Conservation (phyloP, 64 coral and sea anemone genomes). For the Anthopleura sola region DNA sequence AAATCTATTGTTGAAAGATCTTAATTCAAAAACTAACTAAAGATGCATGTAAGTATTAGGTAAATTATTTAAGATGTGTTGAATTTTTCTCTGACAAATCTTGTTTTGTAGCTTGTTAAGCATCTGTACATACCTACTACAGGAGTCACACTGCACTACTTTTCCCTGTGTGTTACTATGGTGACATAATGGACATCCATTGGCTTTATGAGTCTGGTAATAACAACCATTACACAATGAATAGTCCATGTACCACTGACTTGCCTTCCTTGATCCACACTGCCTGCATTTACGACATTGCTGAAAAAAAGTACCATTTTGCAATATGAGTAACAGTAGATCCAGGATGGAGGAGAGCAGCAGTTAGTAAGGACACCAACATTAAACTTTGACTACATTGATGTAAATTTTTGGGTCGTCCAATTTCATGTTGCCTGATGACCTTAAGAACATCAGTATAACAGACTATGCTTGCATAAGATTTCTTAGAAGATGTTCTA, state of each 20-base stretch:
- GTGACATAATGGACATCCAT: conserved; percentile 81
- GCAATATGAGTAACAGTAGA: not conserved
- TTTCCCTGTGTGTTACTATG: conserved; percentile 46
- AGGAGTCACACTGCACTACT: conserved; percentile 90
- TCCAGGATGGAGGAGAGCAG: not conserved
- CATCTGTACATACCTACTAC: conserved; percentile 60
- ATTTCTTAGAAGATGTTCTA: too few relatives aligned
- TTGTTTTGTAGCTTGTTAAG: not conserved
- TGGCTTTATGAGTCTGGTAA: conserved; percentile 63
- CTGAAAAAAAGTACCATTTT: conserved; percentile 17
- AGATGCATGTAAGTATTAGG: too few relatives aligned
- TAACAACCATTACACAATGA: conserved; percentile 73
- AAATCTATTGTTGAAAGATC: too few relatives aligned
- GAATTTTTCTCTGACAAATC: too few relatives aligned
- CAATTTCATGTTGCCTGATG: too few relatives aligned
- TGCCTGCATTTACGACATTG: conserved; percentile 70
- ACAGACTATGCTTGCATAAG: too few relatives aligned
- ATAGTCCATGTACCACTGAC: conserved; percentile 80
- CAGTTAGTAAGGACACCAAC: too few relatives aligned
- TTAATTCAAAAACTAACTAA: too few relatives aligned
- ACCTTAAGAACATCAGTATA: too few relatives aligned
- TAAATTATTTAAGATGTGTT: too few relatives aligned
- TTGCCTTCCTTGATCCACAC: conserved; percentile 62
- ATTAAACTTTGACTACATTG: too few relatives aligned
- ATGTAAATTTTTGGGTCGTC: too few relatives aligned